These are phyloP conservation scores for Hyposoter dolosus DNA, from an alignment of 2,888 invertebrate genomes.

Conservation along the genomic window DNA sequence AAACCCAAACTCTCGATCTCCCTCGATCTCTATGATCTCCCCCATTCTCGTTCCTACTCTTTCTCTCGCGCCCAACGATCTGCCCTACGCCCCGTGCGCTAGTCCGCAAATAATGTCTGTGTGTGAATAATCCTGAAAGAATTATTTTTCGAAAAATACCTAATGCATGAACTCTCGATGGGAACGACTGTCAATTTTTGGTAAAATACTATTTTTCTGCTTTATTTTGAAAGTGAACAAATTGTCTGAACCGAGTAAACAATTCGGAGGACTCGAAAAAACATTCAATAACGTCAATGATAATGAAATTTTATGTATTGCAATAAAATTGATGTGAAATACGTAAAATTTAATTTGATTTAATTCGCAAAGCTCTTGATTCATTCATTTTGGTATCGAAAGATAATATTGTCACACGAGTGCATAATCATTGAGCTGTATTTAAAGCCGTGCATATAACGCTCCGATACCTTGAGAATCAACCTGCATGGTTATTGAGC, in stretches of 20 bases:
- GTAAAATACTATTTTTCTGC: not conserved
- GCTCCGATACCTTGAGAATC: not conserved
- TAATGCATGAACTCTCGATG: not conserved
- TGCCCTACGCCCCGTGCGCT: slow-evolving; percentile 39
- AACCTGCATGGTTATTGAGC: not conserved
- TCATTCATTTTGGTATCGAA: not conserved
- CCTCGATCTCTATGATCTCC: slow-evolving; percentile 32
- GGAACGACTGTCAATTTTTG: not conserved
- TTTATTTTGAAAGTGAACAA: not conserved
- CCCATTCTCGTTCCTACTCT: slow-evolving; percentile 25
- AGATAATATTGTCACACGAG: not conserved
- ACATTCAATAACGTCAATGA: not conserved
- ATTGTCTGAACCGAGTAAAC: not conserved
- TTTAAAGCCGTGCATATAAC: not conserved
- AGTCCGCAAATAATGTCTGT: not conserved
- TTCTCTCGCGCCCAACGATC: slow-evolving; percentile 43
- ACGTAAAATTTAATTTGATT: not conserved
- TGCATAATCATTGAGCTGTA: not conserved
- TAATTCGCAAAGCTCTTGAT: not conserved
- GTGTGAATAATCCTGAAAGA: not conserved
- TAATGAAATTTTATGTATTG: not conserved
- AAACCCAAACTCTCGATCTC: slow-evolving; percentile 42
- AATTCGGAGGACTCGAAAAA: not conserved
- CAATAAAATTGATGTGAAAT: not conserved
- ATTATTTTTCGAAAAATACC: not conserved